Evolutionary conservation across 2,113 vertebrate species (phyloP), one percentile per base, ranked within the genome.

Genomic region (Brienomyrus brachyistius): DNA sequence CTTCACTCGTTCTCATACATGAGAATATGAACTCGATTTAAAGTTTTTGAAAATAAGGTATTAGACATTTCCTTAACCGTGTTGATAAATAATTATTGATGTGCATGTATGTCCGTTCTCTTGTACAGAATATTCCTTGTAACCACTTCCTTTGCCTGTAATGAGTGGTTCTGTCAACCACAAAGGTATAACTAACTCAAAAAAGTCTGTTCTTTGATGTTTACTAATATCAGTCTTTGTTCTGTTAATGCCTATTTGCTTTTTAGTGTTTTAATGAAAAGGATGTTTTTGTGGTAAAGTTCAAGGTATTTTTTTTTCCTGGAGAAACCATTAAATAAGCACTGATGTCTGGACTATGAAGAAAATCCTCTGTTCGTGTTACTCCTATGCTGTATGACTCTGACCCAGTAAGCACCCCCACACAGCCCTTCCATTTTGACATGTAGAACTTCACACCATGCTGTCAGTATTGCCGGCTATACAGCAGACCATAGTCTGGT

Each of bases 1-100:
- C 97, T 97, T 98, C 98, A 98, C 97, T 97, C 97, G 96, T 99
- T 99, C 98, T 99, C 98, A 97, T 99, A 97, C 97, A 94, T 95
- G 98, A 99, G 98, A 99, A 99, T 98, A 97, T 97, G 96, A 97
- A 98, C 97, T 96, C 96, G 97, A 97, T 95, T 92, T 93, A 97
- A 94, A 96, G 92, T 91, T 89, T 89, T 89, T 80, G 92, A 94
- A 94, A 94, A 91, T 92, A 91, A 94, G 91, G 94, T 91, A 93
- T 94, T 95, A 94, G 93, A 95, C 95, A 97, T 97, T 97, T 98
- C 97, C 97, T 98, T 97, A 97, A 97, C 97, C 96, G 95, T 98
- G 98, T 99, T 98, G 96, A 98, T 97, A 97, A 98, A 98, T 97
- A 97, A 98, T 97, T 98, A 98, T 97, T 97, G 95, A 96, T 93